These are phyloP conservation scores for human (Homo sapiens) DNA, from an alignment of 2,113 vertebrate genomes.

Conservation along the genomic window DNA sequence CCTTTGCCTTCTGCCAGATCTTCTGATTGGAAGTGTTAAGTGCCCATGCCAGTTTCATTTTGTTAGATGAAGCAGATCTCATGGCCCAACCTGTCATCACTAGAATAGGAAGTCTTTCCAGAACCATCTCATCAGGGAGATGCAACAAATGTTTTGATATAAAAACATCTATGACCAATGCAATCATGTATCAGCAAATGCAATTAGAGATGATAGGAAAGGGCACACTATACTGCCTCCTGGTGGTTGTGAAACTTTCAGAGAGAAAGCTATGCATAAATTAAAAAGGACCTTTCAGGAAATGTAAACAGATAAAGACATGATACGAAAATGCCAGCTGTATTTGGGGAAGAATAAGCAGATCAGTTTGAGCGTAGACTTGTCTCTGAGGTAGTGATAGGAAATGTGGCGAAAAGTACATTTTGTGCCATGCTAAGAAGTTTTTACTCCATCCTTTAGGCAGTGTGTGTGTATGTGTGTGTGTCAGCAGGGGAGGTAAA, in stretches of 20 bases:
- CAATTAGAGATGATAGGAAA: background rate
- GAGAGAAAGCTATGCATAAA: background rate
- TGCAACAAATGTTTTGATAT: background rate
- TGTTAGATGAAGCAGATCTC: background rate
- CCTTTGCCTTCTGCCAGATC: background rate
- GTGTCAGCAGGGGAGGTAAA: background rate
- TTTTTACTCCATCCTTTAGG: background rate
- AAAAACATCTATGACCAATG: background rate
- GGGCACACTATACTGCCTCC: background rate
- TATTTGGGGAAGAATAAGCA: background rate
- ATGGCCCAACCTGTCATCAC: background rate
- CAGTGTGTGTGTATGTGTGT: background rate
- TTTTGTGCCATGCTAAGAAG: background rate
- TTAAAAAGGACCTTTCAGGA: background rate
- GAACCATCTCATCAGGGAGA: background rate
- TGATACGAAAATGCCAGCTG: background rate
- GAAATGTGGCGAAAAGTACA: background rate
- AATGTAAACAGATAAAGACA: background rate
- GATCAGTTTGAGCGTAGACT: background rate
- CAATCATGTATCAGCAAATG: background rate
- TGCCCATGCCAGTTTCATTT: background rate
- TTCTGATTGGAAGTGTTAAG: background rate
- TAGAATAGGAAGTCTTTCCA: background rate
- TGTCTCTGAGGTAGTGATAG: background rate
- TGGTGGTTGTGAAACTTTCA: background rate